Base-by-base conservation (phyloP, 2,888 invertebrate genomes). In the Drosophila conformis region DNA sequence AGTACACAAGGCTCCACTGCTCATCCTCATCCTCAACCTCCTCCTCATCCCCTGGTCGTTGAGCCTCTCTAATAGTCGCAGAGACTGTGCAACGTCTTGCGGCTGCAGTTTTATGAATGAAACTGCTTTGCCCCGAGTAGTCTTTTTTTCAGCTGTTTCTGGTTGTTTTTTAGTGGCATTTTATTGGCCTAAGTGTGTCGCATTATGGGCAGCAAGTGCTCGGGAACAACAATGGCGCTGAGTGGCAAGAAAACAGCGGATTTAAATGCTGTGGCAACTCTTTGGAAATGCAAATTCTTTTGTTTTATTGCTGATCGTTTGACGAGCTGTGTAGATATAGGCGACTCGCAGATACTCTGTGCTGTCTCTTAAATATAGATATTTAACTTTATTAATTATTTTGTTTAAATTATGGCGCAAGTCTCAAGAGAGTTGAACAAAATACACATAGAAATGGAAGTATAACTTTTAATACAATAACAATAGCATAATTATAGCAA, bases 101-200 rank as follows among this genome's bases (percentile, higher is more conserved):
- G 76, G 62, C 66, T 71, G 76, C 72, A 73, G 75, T 83, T 85
- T 90, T 80, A 90, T 90, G 90, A 89, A 88, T 91, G 91, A 86
- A 81, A 71, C 68, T 73, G 53, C 68, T 64, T 59, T 64, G 63
- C 52, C 52, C 56, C 48, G 49, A 15, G 15, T 15, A 46, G 21
- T 46, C 53, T 63, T 33, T 52, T 31, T 46, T 49, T 48, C 38
- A 66, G 25, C 63, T 69, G 62, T 29, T 40, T 29, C 69, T 69
- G 67, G 54, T 61, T 60, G 21, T 53, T 69, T 85, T 83, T 90
- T 65, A 85, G 78, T 73, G 60, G 40, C 53, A 59, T 80, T 80
- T 89, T 89, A 84, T 83, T 82, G 73, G 63, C 69, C 66, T 56
- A 70, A 79, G 81, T 82, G 76, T 57, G 76, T 57, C 74, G 53